A percentile compares a stretch with the other conserved stretches of the same genome.
Conservation (phyloP, 2,113 vertebrate species). For the Parus major region DNA sequence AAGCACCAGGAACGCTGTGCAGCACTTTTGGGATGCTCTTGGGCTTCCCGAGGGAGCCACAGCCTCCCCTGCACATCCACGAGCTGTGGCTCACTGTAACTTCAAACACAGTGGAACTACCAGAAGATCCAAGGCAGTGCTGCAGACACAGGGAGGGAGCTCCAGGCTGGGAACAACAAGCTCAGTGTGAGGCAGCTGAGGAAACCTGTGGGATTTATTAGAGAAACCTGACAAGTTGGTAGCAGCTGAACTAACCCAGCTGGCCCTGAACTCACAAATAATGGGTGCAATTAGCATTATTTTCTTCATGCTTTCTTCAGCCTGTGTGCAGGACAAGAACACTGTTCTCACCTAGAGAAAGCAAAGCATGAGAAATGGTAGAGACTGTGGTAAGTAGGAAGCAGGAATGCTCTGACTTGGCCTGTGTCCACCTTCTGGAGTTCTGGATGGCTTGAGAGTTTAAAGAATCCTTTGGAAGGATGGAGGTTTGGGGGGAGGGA, state of each 20-base stretch:
- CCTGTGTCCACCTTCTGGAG: background rate
- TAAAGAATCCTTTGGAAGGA: background rate
- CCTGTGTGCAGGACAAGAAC: background rate
- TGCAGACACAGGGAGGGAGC: background rate
- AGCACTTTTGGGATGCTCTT: background rate
- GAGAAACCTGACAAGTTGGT: background rate
- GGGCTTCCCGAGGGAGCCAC: background rate
- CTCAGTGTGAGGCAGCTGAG: background rate
- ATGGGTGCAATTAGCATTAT: background rate
- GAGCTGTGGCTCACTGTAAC: background rate
- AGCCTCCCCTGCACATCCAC: background rate
- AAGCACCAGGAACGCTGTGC: background rate
- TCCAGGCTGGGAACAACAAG: background rate
- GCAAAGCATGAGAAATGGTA: background rate
- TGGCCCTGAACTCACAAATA: background rate
- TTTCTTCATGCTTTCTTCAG: background rate
- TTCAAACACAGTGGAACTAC: accelerated
- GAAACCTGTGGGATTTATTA: background rate
- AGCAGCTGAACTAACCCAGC: background rate
- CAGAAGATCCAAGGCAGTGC: background rate
- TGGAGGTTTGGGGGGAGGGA: background rate
- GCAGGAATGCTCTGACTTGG: background rate
- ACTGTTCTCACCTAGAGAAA: background rate
- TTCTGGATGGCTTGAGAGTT: background rate
- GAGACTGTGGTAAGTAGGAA: background rate